Percentiles rank a stretch among this genome's conserved stretches.
These are phyloP conservation scores for Drosophila kohkoa DNA, from an alignment of 1,140 invertebrate species.

Conservation along the genomic window DNA sequence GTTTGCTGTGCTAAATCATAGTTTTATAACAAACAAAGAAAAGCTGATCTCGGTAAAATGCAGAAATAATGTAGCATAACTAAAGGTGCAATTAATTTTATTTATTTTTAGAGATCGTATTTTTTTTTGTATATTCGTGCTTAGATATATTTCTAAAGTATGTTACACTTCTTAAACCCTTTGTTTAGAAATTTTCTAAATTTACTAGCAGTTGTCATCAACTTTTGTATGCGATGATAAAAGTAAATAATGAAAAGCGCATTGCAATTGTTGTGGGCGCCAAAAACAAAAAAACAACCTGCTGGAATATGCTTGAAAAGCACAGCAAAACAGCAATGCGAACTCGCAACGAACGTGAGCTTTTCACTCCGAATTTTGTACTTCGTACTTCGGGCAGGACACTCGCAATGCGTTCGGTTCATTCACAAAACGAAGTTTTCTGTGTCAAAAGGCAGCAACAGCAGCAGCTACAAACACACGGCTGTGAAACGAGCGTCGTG, in stretches of 20 bases:
- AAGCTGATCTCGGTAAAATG: constrained; percentile 6
- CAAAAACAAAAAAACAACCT: constrained; percentile 74
- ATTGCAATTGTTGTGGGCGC: constrained; percentile 56
- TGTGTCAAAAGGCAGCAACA: constrained; percentile 45
- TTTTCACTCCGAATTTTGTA: constrained; percentile 59
- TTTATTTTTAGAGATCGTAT: constrained; percentile 3
- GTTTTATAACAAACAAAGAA: constrained; percentile 24
- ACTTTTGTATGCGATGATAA: too few relatives aligned
- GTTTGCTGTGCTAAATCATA: neutral
- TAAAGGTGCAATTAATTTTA: neutral
- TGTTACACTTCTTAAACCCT: neutral
- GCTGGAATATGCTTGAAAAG: constrained; percentile 62
- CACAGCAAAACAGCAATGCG: constrained; percentile 1
- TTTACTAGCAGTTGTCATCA: too few relatives aligned
- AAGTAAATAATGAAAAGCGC: constrained; percentile 15
- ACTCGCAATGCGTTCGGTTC: constrained; percentile 30
- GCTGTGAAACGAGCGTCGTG: constrained; percentile 30
- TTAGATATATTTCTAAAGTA: neutral
- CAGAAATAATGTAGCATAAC: neutral
- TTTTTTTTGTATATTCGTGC: too few relatives aligned
- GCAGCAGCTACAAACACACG: constrained; percentile 35
- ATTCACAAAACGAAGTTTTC: constrained; percentile 58
- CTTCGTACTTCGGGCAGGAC: constrained; percentile 40
- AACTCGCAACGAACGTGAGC: constrained; percentile 41
- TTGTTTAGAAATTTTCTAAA: too few relatives aligned